Percentiles rank a stretch among this genome's conserved stretches.
phyloP scores from a whole-genome alignment of 2,113 vertebrate genomes.

The Macrotis lagotis region DNA sequence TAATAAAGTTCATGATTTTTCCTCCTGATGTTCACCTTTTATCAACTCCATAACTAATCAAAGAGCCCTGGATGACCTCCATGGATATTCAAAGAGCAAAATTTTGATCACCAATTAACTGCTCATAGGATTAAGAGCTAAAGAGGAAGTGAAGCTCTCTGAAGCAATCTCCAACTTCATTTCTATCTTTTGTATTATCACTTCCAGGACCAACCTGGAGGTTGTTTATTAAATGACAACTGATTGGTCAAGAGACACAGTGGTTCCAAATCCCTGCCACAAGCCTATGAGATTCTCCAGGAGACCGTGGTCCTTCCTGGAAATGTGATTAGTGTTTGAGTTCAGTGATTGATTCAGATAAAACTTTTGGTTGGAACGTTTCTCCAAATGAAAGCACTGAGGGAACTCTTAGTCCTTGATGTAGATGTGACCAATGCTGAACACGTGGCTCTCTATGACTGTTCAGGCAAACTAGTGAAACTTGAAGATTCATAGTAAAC shows the following conservation, averaged over 20 bases:
- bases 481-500: neutral
- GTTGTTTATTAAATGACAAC: neutral
- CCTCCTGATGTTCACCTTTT: neutral
- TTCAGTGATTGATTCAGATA: neutral
- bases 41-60: slow-evolving; percentile 62
- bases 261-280: neutral
- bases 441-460: neutral
- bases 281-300: neutral
- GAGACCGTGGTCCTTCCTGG: neutral
- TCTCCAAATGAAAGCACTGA: neutral
- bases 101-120: neutral
- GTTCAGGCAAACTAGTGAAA: neutral
- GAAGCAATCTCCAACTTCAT: neutral
- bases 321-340: neutral
- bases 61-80: slow-evolving; percentile 53
- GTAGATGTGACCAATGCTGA: neutral
- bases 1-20: slow-evolving; percentile 23
- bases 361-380: neutral
- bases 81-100: slow-evolving; percentile 69
- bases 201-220: neutral
- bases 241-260: neutral
- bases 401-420: neutral
- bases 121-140: neutral
- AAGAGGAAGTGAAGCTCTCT: neutral
- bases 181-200: neutral